A percentile compares a stretch with the other conserved stretches of the same genome.
phyloP scores from a whole-genome alignment of 2,113 vertebrate genomes.

The Chamaetylas fuelleborni region DNA sequence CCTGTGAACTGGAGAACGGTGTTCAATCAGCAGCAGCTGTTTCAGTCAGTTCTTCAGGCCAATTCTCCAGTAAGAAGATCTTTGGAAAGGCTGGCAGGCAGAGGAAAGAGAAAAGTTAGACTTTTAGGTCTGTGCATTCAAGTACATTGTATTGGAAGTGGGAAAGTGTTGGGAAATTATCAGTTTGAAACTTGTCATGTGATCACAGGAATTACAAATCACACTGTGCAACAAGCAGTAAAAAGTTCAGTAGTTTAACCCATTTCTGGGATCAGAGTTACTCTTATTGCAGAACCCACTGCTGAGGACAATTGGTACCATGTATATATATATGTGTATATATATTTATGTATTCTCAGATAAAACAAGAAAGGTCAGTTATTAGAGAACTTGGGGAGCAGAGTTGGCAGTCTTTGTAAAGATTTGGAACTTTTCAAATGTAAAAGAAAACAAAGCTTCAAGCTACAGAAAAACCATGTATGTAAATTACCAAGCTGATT shows the following conservation, averaged over 20 bases:
- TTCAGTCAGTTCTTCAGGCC: constrained; percentile 30
- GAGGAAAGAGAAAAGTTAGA: not conserved
- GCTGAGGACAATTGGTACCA: not conserved
- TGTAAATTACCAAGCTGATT: not conserved
- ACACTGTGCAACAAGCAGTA: not conserved
- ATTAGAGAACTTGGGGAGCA: not conserved
- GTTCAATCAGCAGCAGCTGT: constrained; percentile 67
- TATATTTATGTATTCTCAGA: not conserved
- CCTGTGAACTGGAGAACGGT: constrained; percentile 2
- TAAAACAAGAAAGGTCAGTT: not conserved
- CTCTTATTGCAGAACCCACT: not conserved
- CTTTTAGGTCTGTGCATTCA: constrained; percentile 26
- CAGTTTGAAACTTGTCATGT: not conserved
- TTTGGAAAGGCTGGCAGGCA: constrained; percentile 40
- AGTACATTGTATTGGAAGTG: not conserved
- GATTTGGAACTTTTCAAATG: not conserved
- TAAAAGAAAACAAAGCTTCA: not conserved
- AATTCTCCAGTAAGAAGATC: constrained; percentile 55
- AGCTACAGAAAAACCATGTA: not conserved
- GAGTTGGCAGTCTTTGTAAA: not conserved
- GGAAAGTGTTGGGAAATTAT: not conserved
- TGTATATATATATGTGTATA: accelerated
- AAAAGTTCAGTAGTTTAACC: not conserved
- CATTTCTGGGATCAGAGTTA: not conserved
- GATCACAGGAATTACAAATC: not conserved